Conservation (phyloP, 2,888 invertebrate genomes). For the Mythimna pallens region DNA sequence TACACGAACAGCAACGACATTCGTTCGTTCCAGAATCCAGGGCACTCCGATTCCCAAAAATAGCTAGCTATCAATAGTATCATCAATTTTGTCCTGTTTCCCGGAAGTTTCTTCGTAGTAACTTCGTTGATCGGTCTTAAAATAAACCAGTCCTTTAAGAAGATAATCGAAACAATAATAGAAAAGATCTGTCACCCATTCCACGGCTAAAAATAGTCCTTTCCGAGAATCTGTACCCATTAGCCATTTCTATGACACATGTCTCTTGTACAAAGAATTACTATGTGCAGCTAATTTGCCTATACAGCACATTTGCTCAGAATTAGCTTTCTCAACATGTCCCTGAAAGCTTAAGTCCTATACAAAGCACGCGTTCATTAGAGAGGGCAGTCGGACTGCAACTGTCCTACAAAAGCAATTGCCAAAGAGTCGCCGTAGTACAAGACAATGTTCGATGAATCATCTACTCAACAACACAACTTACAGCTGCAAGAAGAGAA, state of each 20-base stretch:
- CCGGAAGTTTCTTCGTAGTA: constrained; percentile 23
- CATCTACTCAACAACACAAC: constrained; percentile 56
- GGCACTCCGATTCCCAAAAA: constrained; percentile 20
- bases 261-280: constrained; percentile 14
- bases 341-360: constrained; percentile 51
- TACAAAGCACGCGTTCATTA: constrained; percentile 54
- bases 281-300: constrained; percentile 44
- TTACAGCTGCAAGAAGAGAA: constrained; percentile 1
- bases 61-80: constrained; percentile 36
- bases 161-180: constrained; percentile 14
- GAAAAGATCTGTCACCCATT: background rate
- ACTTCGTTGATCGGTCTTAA: constrained; percentile 1
- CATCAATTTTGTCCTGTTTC: constrained; percentile 30
- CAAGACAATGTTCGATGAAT: constrained; percentile 80
- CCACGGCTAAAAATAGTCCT: background rate
- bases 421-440: constrained; percentile 52
- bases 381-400: constrained; percentile 58
- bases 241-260: constrained; percentile 3
- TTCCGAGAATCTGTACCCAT: background rate
- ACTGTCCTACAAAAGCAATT: constrained; percentile 63
- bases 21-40: constrained; percentile 15
- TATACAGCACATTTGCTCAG: constrained; percentile 16
- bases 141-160: constrained; percentile 12
- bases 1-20: background rate
- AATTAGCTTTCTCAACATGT: constrained; percentile 53